These are phyloP conservation scores for Takifugu flavidus DNA, from an alignment of 2,113 vertebrate species.

Conservation along the genomic window DNA sequence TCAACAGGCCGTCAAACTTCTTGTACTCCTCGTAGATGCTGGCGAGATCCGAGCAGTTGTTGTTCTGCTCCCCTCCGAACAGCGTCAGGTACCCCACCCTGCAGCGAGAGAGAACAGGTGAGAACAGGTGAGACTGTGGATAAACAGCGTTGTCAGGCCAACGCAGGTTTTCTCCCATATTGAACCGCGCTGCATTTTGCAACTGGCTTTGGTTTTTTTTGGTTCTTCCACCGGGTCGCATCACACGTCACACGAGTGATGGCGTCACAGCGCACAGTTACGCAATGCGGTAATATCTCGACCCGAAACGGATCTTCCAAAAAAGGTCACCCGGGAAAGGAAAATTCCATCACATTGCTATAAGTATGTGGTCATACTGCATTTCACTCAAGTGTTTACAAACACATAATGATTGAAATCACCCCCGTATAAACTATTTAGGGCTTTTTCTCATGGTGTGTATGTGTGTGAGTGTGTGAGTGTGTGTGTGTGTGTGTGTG, in stretches of 20 bases:
- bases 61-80: conserved; percentile 74
- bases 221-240: background rate
- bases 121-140: background rate
- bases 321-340: background rate
- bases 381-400: conserved; percentile 43
- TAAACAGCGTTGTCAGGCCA: too few relatives aligned
- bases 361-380: background rate
- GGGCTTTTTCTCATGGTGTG: background rate
- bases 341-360: conserved; percentile 1
- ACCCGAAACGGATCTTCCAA: background rate
- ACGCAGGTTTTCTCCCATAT: too few relatives aligned
- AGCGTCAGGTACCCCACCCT: conserved; percentile 83
- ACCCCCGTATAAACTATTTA: conserved; percentile 55
- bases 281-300: too few relatives aligned
- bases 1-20: conserved; percentile 76
- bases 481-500: background rate
- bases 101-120: conserved; percentile 4
- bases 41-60: conserved; percentile 59
- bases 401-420: conserved; percentile 16
- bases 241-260: background rate
- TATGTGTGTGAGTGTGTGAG: background rate
- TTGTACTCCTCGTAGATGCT: conserved; percentile 74
- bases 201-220: too few relatives aligned
- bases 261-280: too few relatives aligned
- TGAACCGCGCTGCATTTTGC: too few relatives aligned